Evolutionary conservation across 2,113 vertebrate genomes (phyloP).

Genomic region (Ammospiza caudacuta): DNA sequence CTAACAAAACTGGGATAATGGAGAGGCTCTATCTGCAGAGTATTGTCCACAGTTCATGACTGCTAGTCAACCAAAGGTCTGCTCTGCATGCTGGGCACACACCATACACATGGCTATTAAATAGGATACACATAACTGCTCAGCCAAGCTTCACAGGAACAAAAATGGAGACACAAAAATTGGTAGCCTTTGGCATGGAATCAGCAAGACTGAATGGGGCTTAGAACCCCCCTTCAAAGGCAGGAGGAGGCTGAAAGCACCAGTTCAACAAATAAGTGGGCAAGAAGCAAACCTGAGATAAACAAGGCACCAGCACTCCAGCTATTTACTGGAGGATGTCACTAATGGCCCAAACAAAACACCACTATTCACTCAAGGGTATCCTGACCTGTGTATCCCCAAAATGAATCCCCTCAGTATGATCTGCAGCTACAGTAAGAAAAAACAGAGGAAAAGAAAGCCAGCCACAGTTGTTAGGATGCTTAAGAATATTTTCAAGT

Average conservation of each 20-base stretch:
- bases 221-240: background rate
- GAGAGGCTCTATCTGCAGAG: background rate
- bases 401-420: background rate
- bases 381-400: background rate
- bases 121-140: background rate
- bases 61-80: background rate
- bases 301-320: background rate
- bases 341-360: background rate
- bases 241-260: background rate
- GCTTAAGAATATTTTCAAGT: background rate
- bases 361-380: background rate
- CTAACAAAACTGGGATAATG: background rate
- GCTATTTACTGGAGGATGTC: background rate
- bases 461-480: background rate
- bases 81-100: background rate
- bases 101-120: background rate
- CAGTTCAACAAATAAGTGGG: background rate
- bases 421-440: background rate
- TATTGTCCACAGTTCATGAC: background rate
- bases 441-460: background rate
- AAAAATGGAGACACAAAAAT: background rate
- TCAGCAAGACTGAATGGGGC: background rate
- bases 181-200: background rate
- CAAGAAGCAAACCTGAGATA: conserved; percentile 32
- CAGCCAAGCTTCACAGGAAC: background rate